Evolutionary conservation across 30 jellyfish, hydroid and myxozoan species (phyloP), one percentile per base, ranked within the genome.

Genomic region (Aurelia sp.): DNA sequence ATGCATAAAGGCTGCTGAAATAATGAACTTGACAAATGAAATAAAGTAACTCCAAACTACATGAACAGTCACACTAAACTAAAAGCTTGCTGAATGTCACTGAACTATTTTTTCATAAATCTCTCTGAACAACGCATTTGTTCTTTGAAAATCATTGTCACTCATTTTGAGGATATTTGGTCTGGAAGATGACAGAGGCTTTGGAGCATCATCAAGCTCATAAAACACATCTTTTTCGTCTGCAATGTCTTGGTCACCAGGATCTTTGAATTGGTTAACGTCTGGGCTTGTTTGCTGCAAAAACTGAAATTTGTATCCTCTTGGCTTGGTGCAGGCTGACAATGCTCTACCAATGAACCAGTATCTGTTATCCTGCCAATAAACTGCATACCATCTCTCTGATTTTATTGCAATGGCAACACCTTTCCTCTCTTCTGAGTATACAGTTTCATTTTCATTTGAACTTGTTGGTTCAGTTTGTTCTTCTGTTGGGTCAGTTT

Each of bases 131-230:
- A 58, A 58, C 16, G 67, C 67, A 58, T 58, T 58, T 58, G 67
- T 58, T 58, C 67, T 58, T 58, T 58, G 67, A 58, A 58, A 20
- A 15, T 58, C 67, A 58, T 5, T 58, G 67, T 58, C 67, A 58
- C 67, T 58, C 67, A 58, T 58, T 58, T 58, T 58, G 67, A 58
- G 67, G 67, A 58, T 58, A 58, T 58, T 58, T 58, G 67, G 67
- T 15, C 67, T 58, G 21, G 67, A 58, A 58, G 67, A 58, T 5
- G 67, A 58, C 13, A 58, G 67, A 58, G 67, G 21, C 16, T 58
- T 58, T 58, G 67, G 67, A 58, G 67, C 67, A 11, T 58, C 67
- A 58, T 58, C 67, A 58, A 58, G 67, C 67, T 58, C 27, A 58
- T 58, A 58, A 58, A 58, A 58, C 67, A 11, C 67, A 58, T 58